Conservation (phyloP, 2,113 vertebrate species). For the Elephas maximus region DNA sequence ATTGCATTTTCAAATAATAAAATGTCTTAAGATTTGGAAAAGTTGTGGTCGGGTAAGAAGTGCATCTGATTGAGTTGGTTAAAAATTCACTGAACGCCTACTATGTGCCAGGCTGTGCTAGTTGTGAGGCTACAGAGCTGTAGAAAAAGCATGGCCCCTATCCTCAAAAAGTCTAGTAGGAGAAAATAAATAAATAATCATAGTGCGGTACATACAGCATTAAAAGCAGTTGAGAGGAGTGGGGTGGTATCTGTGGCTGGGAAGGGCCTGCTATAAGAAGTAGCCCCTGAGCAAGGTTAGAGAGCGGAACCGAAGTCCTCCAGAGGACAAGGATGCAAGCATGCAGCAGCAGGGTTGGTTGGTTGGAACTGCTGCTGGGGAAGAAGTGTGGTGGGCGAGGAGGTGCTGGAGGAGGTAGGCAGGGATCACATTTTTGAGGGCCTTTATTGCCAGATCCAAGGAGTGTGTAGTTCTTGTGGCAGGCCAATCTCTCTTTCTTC, state of each 20-base stretch:
- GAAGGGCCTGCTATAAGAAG: background rate
- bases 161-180: background rate
- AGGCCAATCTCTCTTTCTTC: background rate
- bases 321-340: background rate
- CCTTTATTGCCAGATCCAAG: background rate
- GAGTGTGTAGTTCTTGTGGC: background rate
- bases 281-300: background rate
- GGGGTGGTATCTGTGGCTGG: background rate
- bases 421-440: background rate
- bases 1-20: conserved; percentile 72
- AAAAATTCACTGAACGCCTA: conserved; percentile 49
- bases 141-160: background rate
- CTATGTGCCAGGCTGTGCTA: conserved; percentile 9
- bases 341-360: background rate
- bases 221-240: background rate
- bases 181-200: background rate
- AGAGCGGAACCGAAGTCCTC: background rate
- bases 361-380: background rate
- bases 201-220: too few species aligned
- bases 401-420: background rate
- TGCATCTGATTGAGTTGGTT: conserved; percentile 18
- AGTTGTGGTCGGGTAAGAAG: conserved; percentile 58
- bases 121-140: background rate
- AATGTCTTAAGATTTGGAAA: conserved; percentile 57
- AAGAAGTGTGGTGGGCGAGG: background rate